Evolutionary conservation across 2,797 vertebrate species (phyloP), one percentile per base, ranked within the genome.

Genomic region (Euphonia xanthogaster): DNA sequence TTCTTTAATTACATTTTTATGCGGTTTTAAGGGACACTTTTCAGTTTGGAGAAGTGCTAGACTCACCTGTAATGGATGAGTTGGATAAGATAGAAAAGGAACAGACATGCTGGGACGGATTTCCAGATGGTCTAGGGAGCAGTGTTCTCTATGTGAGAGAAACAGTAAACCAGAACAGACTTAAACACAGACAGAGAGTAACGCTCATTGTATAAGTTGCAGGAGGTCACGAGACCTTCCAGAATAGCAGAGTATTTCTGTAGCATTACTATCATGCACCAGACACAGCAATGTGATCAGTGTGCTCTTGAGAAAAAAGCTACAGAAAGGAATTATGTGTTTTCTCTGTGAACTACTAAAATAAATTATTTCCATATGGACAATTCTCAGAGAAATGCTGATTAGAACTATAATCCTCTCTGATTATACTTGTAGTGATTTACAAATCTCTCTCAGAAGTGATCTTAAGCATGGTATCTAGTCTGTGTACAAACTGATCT

Each of bases 61-160:
- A 78, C 97, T 97, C 98, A 99, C 99, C 99, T 96, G 99, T 98
- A 68, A 98, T 98, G 10, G 99, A 98, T 30, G 99, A 99, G 97
- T 99, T 99, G 83, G 99, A 99, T 78, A 99, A 98, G 96, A 99
- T 99, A 95, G 99, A 99, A 97, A 99, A 99, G 94, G 99, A 99
- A 94, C 99, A 99, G 93, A 99, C 99, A 1, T 99, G 99, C 83
- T 99, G 99, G 57, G 99, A 98, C 17, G 99, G 98, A 91, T 98
- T 99, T 96, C 99, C 99, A 37, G 99, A 99, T 0, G 99, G 99
- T 72, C 99, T 98, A 37, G 99, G 99, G 22, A 99, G 98, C 94
- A 99, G 98, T 0, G 99, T 99, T 97, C 99, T 98, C 99, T 99
- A 93, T 6, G 39, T 47, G 35, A 81, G 44, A 61, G 66, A 92